Conservation (phyloP, 2,113 vertebrate species). For the Thunnus thynnus region DNA sequence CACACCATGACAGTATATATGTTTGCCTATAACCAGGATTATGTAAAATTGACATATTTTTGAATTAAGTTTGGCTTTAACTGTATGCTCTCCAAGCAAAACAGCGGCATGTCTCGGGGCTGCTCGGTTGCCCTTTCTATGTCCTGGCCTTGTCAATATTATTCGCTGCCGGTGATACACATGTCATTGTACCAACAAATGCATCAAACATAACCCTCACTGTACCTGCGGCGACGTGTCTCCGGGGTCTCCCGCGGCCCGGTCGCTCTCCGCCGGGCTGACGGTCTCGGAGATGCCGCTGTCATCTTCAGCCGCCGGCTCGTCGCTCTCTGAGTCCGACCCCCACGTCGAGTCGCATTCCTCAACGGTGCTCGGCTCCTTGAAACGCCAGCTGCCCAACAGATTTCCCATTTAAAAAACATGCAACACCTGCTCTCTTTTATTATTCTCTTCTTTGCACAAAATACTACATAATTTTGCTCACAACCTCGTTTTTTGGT, state of each 20-base stretch:
- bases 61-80: background rate
- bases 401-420: conserved; percentile 86
- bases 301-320: conserved; percentile 77
- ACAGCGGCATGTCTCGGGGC: background rate
- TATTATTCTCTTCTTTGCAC: background rate
- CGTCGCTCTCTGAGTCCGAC: conserved; percentile 86
- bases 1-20: background rate
- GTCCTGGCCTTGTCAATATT: conserved; percentile 35
- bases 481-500: background rate
- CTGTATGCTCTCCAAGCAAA: background rate
- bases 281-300: conserved; percentile 72
- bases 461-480: conserved; percentile 37
- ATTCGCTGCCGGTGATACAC: background rate
- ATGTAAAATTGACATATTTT: background rate
- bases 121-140: conserved; percentile 12
- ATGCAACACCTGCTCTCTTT: conserved; percentile 23
- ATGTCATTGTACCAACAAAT: background rate
- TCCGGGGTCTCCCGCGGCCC: conserved; percentile 60
- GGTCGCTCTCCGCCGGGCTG: conserved; percentile 70
- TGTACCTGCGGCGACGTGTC: conserved; percentile 78
- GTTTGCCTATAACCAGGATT: background rate
- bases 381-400: conserved; percentile 84
- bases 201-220: background rate
- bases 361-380: conserved; percentile 88
- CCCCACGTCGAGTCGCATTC: conserved; percentile 90